Evolutionary conservation across 2,888 invertebrate genomes (phyloP), one percentile per base, ranked within the genome.

Genomic region (Germaria angustata): DNA sequence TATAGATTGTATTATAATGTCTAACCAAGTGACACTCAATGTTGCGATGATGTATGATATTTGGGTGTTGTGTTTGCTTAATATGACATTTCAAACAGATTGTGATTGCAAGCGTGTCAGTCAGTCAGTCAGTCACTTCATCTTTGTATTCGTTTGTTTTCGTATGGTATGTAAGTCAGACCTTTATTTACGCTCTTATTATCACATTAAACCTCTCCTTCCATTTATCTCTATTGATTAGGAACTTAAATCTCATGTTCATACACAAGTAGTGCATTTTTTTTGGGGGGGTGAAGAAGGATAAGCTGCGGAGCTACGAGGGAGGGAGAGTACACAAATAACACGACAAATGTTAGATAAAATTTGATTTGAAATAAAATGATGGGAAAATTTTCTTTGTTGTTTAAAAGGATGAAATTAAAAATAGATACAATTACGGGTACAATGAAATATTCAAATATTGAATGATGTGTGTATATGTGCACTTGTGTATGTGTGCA

Each of bases 141-240:
- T 46, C 17, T 24, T 41, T n/a, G 20, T 75, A 17, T 32, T 59
- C 15, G 24, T 15, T 5, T 20, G 9, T 9, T 15, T 24, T 55
- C 46, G 28, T 17, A 28, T 57, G 39, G 13, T 13, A 20, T 59
- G 36, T 53, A 65, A 66, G 75, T 61, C 75, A 79, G 82, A 28
- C 79, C 79, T 76, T 82, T 82, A 82, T 82, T 82, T 75, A 82
- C 75, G 79, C 75, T 79, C 79, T 65, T 61, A 76, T 82, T 82
- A 82, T 82, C 82, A 68, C 28, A 79, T 65, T 79, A 82, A 79
- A 82, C 65, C 69, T 66, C 59, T 68, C 44, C 57, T 32, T 28
- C 15, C 59, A 13, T 46, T 51, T 63, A 63, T 36, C 46, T 49
- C 15, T 39, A 41, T n/a, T 39, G 20, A n/a, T 66, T 66, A 39